These are phyloP conservation scores for Zaprionus tsacasi DNA, from an alignment of 1,140 invertebrate genomes.

Conservation along the genomic window DNA sequence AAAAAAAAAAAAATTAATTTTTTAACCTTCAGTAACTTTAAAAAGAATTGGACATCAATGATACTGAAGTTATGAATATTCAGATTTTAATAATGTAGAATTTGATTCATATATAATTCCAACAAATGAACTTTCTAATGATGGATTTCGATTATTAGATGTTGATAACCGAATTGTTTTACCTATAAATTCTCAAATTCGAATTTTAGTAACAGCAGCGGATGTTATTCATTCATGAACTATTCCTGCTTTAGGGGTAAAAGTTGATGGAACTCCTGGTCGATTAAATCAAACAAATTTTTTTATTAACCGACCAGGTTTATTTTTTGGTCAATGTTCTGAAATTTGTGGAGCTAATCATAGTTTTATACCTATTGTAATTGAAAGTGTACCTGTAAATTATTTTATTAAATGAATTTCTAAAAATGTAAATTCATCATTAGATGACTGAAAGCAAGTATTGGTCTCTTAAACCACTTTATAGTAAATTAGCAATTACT, in stretches of 20 bases:
- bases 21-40: constrained; percentile 53
- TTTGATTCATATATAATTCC: too few species aligned
- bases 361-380: too few species aligned
- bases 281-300: constrained; percentile 88
- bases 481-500: constrained; percentile 84
- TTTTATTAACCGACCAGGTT: constrained; percentile 85
- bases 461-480: constrained; percentile 85
- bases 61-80: too few species aligned
- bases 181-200: constrained; percentile 86
- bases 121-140: too few species aligned
- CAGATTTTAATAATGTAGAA: too few species aligned
- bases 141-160: constrained; percentile 70
- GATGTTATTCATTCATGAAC: constrained; percentile 90
- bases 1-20: too few species aligned
- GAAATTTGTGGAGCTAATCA: too few species aligned
- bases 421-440: constrained; percentile 85
- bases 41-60: too few species aligned
- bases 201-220: constrained; percentile 85
- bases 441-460: constrained; percentile 87
- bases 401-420: constrained; percentile 83
- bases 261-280: constrained; percentile 88
- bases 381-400: constrained; percentile 84
- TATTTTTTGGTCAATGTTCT: constrained; percentile 88
- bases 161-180: constrained; percentile 87
- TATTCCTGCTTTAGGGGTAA: constrained; percentile 87